phyloP scores from a whole-genome alignment of 2,888 invertebrate genomes.

The Orthonevra nobilis region DNA sequence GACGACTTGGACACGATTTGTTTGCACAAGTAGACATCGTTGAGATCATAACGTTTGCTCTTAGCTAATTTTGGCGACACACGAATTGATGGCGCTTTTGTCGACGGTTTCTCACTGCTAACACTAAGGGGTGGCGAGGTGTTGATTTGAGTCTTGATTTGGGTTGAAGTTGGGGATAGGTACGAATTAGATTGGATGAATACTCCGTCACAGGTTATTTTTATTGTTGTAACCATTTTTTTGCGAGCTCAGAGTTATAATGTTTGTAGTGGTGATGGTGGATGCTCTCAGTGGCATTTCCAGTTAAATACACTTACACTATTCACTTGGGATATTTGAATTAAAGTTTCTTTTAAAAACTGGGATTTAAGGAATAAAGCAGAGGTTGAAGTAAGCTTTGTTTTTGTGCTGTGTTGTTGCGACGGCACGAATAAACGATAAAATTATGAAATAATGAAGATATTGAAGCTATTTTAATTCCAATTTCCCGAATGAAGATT shows the following conservation, averaged over 20 bases:
- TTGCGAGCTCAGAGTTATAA: too few relatives aligned
- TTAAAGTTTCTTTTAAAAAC: too few relatives aligned
- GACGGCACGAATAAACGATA: too few relatives aligned
- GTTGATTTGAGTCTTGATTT: conserved; percentile 40
- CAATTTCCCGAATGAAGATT: too few relatives aligned
- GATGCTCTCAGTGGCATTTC: conserved; percentile 30
- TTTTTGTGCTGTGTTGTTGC: too few relatives aligned
- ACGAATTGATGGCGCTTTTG: conserved; percentile 31
- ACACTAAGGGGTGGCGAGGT: conserved; percentile 29
- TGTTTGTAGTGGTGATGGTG: conserved; percentile 24
- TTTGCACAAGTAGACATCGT: conserved; percentile 62
- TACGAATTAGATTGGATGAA: conserved; percentile 80
- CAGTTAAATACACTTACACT: neutral
- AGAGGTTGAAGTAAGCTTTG: too few relatives aligned
- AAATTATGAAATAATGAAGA: too few relatives aligned
- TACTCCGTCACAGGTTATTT: conserved; percentile 80
- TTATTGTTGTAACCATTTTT: conserved; percentile 79
- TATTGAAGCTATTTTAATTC: too few relatives aligned
- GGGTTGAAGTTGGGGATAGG: conserved; percentile 73
- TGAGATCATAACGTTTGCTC: conserved; percentile 57
- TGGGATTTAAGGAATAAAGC: too few relatives aligned
- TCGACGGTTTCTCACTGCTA: conserved; percentile 37
- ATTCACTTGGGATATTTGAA: neutral
- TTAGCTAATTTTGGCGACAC: conserved; percentile 54
- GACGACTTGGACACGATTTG: conserved; percentile 66